Evolutionary conservation across 2,797 vertebrate species (phyloP).

Genomic region (Micromesistius poutassou): DNA sequence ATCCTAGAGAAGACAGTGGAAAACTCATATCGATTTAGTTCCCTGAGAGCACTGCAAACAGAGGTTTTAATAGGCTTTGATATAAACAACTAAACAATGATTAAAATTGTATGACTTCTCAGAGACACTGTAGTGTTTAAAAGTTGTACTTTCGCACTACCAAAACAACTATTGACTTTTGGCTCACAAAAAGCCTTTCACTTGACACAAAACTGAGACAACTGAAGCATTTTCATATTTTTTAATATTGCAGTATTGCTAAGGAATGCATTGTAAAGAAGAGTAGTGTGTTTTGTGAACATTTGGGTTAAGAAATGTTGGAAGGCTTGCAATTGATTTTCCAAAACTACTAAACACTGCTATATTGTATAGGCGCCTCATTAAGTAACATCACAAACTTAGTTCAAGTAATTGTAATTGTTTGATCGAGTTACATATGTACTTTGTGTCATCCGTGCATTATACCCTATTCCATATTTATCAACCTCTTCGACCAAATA

Average conservation of each 20-base stretch:
- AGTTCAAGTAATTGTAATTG: neutral
- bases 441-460: neutral
- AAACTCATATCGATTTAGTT: slow-evolving; percentile 12
- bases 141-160: neutral
- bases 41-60: slow-evolving; percentile 14
- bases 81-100: neutral
- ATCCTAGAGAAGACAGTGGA: slow-evolving; percentile 12
- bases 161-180: slow-evolving; percentile 3
- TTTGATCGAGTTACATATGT: neutral
- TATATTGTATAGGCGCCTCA: neutral
- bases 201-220: neutral
- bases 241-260: neutral
- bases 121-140: neutral
- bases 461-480: neutral
- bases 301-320: neutral
- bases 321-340: neutral
- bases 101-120: no score
- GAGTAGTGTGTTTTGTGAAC: neutral
- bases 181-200: neutral
- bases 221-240: neutral
- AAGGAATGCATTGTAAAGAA: neutral
- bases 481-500: neutral
- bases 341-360: neutral
- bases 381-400: neutral
- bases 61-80: neutral